Conservation (phyloP, 2,113 vertebrate genomes). For the Amblyornis subalaris region DNA sequence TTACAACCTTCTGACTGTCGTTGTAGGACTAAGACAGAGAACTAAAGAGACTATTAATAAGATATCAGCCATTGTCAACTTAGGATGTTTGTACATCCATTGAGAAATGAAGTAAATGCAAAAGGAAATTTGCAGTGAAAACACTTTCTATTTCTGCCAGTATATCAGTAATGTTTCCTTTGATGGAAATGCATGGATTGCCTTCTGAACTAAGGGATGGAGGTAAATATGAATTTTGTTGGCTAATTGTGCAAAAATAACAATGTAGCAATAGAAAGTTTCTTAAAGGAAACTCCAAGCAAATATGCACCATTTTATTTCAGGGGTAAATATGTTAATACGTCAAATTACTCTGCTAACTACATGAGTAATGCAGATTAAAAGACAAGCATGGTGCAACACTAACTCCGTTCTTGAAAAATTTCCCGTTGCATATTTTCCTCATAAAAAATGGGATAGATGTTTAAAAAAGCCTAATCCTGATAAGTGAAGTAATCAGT, state of each 20-base stretch:
- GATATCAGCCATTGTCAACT: not conserved
- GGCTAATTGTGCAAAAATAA: constrained; percentile 6
- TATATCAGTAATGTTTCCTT: constrained; percentile 14
- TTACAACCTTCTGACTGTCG: not conserved
- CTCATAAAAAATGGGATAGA: not conserved
- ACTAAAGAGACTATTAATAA: not conserved
- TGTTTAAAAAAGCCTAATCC: not conserved
- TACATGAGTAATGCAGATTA: not conserved
- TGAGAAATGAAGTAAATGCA: constrained; percentile 37
- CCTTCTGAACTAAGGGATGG: not conserved
- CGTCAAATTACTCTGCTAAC: not conserved
- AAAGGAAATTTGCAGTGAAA: constrained; percentile 28
- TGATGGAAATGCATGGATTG: not conserved
- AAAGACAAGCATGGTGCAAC: constrained; percentile 10
- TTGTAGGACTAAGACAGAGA: constrained; percentile 1
- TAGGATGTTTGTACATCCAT: not conserved
- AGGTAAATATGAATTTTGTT: constrained; percentile 3
- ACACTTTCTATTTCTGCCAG: constrained; percentile 10
- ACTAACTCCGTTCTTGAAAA: not conserved
- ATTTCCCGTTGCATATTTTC: not conserved
- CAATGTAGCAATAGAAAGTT: constrained; percentile 5
- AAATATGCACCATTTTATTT: constrained; percentile 27
- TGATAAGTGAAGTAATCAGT: not conserved
- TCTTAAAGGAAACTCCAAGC: constrained; percentile 26
- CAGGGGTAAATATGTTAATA: not conserved